Evolutionary conservation across 2,113 vertebrate genomes (phyloP).

Genomic region (Lasiurus borealis): DNA sequence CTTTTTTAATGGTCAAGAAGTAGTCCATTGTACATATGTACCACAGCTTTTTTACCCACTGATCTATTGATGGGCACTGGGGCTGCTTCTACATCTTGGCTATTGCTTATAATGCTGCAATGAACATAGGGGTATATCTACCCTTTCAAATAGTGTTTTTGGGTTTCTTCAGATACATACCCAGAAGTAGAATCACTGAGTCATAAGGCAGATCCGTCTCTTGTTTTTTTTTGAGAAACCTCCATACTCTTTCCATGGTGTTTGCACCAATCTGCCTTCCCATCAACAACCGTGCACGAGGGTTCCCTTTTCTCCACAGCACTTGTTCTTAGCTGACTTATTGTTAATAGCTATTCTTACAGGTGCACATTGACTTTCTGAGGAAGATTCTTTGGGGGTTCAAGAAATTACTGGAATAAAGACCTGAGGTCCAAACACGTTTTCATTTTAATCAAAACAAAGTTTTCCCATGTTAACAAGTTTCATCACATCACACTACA

Average conservation of each 20-base stretch:
- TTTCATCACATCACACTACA: not conserved
- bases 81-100: not conserved
- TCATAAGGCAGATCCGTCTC: not conserved
- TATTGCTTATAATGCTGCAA: not conserved
- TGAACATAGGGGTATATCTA: not conserved
- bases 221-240: not conserved
- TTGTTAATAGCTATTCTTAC: not conserved
- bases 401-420: not conserved
- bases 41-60: not conserved
- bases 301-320: not conserved
- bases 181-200: not conserved
- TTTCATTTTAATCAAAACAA: constrained; percentile 7
- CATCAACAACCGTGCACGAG: not conserved
- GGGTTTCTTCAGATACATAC: not conserved
- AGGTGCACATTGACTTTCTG: not conserved
- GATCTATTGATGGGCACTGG: not conserved
- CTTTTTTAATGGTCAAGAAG: not conserved
- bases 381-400: not conserved
- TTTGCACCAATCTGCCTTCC: not conserved
- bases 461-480: not conserved
- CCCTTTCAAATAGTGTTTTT: not conserved
- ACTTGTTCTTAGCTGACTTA: not conserved
- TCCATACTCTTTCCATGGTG: not conserved
- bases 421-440: not conserved
- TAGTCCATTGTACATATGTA: not conserved